Conservation (phyloP, 2,888 invertebrate genomes). For the Bursaphelenchus okinawaensis region DNA sequence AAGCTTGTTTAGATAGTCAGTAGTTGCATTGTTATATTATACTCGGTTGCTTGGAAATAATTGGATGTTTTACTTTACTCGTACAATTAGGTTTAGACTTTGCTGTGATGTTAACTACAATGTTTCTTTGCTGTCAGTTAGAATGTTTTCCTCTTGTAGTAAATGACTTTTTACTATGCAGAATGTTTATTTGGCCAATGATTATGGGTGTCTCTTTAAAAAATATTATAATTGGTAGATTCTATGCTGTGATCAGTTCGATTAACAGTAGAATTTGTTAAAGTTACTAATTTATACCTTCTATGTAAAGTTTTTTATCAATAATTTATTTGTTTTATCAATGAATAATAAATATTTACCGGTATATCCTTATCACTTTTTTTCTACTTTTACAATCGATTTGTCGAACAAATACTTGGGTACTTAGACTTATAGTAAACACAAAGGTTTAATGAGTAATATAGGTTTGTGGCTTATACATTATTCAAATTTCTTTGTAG, state of each 20-base stretch:
- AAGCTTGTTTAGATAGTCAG: slow-evolving; percentile 75
- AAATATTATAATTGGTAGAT: no score
- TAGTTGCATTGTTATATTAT: neutral
- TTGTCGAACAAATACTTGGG: neutral
- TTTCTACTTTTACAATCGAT: neutral
- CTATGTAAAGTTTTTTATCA: slow-evolving; percentile 2
- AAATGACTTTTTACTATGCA: no score
- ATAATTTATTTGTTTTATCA: slow-evolving; percentile 5
- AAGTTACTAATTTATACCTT: no score
- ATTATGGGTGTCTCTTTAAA: slow-evolving; percentile 10
- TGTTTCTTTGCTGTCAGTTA: no score
- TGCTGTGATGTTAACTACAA: neutral
- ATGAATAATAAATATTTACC: neutral
- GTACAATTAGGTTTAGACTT: neutral
- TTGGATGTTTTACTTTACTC: slow-evolving; percentile 10
- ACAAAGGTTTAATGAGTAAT: no score
- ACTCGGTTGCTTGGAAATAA: neutral
- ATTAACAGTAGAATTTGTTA: no score
- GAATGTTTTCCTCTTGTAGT: no score
- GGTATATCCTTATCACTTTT: neutral
- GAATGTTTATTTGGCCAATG: neutral
- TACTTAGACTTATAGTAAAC: no score
- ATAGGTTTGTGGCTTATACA: no score
- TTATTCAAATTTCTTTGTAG: no score
- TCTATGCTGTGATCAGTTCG: no score